Base-by-base conservation (phyloP, 2,797 vertebrate genomes). In the Premnoplex brunnescens region DNA sequence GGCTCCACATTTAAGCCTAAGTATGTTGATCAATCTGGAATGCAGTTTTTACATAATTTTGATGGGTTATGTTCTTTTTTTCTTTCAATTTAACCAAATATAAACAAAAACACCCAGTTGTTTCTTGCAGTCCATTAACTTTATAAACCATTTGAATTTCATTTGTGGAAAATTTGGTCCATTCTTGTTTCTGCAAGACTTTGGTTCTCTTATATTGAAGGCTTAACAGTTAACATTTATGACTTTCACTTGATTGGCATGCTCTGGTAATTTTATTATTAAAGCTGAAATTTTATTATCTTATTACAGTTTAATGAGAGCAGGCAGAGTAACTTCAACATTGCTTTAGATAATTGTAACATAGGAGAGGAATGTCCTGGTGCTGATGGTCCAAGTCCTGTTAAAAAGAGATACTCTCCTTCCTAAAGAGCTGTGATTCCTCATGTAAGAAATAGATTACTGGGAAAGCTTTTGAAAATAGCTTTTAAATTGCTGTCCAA, bases 381-480 rank as follows among this genome's bases (percentile, higher is more conserved):
- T 91, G 21, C 2, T 76, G 27, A 13, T 49, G 66, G 51, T 67
- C 39, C 43, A 81, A 55, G 8, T 81, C 39, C 16, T 89, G 24
- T 41, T 91, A 68, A 49, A 89, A 66, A 55, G 26, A 71, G 37
- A 24, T 7, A 4, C 32, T 91, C 94, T 74, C 71, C 55, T 41
- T 27, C 64, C 72, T 85, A 60, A 83, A 89, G 12, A 76, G 27
- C 39, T 12, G 5, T 51, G 18, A 41, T 77, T 84, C 44, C 67
- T 90, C 39, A 17, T 24, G 26, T 85, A 78, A 92, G 27, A 71
- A 58, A 19, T 64, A 80, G 34, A 48, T 41, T 81, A 30, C 60
- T 68, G 34, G 44, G 84, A 94, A 89, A 59, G 27, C 34, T 94
- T 80, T 83, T 78, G 28, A 77, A 95, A 88, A 75, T 69, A 48